Evolutionary conservation across 2,113 vertebrate genomes (phyloP).

Genomic region (Erpornis zantholeuca): DNA sequence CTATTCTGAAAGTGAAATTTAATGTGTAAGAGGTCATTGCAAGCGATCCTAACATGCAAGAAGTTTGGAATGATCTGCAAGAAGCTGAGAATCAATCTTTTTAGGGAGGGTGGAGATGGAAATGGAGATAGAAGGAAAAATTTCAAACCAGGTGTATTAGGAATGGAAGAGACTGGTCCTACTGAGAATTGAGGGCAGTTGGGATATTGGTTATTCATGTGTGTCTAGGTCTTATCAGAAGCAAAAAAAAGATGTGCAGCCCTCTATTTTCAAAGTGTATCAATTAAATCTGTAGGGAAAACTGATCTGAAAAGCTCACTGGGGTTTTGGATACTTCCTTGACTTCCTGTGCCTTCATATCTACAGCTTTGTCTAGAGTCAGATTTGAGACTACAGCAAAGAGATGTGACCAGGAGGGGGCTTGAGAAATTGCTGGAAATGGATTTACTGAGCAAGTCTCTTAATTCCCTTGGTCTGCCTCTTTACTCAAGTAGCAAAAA

Average conservation of each 20-base stretch:
- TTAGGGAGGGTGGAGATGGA: not conserved
- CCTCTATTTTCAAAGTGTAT: not conserved
- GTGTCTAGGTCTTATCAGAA: not conserved
- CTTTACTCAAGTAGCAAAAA: not conserved
- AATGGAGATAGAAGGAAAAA: not conserved
- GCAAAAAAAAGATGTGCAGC: not conserved
- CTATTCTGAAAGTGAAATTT: not conserved
- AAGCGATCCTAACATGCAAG: not conserved
- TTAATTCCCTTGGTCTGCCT: not conserved
- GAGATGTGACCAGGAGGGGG: not conserved
- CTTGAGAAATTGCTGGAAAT: not conserved
- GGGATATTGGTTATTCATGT: not conserved
- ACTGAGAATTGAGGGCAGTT: not conserved
- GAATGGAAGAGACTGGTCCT: not conserved
- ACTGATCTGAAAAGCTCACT: not conserved
- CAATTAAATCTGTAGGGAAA: not conserved
- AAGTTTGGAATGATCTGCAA: not conserved
- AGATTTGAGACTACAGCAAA: not conserved
- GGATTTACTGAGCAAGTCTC: not conserved
- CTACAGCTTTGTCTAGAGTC: not conserved
- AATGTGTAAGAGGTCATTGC: not conserved
- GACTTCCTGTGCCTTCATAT: not conserved
- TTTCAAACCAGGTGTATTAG: accelerated
- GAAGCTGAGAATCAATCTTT: not conserved
- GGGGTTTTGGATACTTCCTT: not conserved